These are phyloP conservation scores for Indicator indicator DNA, from an alignment of 2,113 vertebrate species.

Conservation along the genomic window DNA sequence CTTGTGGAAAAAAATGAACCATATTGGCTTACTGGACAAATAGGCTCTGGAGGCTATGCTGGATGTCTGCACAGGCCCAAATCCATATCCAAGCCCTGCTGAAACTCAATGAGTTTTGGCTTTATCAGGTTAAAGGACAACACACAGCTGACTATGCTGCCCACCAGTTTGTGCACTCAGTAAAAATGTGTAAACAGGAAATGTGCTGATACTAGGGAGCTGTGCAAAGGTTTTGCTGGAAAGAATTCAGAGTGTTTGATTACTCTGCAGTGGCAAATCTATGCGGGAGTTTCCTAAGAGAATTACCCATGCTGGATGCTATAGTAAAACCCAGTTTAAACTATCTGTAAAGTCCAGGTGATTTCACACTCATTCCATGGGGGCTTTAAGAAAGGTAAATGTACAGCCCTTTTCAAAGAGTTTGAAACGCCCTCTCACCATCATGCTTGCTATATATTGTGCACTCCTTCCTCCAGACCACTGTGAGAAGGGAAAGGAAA, in stretches of 20 bases:
- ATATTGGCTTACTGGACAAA: background rate
- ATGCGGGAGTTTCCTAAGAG: background rate
- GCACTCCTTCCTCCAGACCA: background rate
- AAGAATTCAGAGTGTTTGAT: background rate
- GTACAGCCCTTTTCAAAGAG: background rate
- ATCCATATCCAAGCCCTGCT: background rate
- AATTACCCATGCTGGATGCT: background rate
- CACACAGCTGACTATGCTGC: background rate
- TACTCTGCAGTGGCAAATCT: background rate
- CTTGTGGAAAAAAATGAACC: background rate
- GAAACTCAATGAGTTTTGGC: background rate
- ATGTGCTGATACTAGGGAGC: background rate
- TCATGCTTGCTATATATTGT: background rate
- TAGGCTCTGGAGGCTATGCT: accelerated
- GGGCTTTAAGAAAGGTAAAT: background rate
- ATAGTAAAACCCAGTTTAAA: background rate
- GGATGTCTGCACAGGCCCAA: background rate
- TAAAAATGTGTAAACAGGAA: background rate
- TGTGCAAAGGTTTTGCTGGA: background rate
- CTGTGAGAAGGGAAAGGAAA: background rate
- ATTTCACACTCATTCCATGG: background rate
- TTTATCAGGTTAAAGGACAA: background rate
- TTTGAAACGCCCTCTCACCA: background rate
- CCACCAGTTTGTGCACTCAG: background rate
- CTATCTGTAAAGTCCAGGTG: background rate